Evolutionary conservation across 2,797 vertebrate genomes (phyloP), one percentile per base, ranked within the genome.

Genomic region (Pteropus rufus): DNA sequence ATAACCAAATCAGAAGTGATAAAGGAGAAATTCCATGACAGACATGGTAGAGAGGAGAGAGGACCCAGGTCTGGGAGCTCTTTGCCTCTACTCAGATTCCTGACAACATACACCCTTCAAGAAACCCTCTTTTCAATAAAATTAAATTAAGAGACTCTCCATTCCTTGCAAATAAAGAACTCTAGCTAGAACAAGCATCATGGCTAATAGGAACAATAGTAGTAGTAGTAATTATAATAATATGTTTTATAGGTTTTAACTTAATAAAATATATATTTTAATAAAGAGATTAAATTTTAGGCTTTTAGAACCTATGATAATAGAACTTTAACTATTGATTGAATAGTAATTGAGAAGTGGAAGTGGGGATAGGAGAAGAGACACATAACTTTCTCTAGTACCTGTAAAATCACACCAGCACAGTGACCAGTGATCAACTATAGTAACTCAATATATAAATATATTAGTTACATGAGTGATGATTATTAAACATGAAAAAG

Each of bases 281-380:
- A 82, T 34, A 65, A 24, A 76, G 10, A 36, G 26, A 73, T 14
- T 11, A 34, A 46, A 79, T 56, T 52, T 92, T 39, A 79, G 15
- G 5, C n/a, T 62, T 77, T 10, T 6, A 8, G 15, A 72, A n/a
- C 7, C 6, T 10, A n/a, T 41, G 12, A 83, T 52, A 86, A 36
- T 73, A 85, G 31, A 72, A 82, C 0, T 34, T 34, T 26, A 72
- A 18, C 18, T 36, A 7, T 0, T 65, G 19, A 65, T 0, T 73
- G 82, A 81, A 79, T 2, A 52, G 10, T 36, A 88, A 58, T 29
- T 44, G 39, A 31, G 3, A 1, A n/a, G 4, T 14, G 19, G 16
- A 67, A 67, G 7, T 29, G 0, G 10, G 1, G 10, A 10, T 5
- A 49, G 10, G 10, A 31, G 26, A 7, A 26, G 1, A 5, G 1